Base-by-base conservation (phyloP, 2,888 invertebrate species). In the Agonopterix heracliana region DNA sequence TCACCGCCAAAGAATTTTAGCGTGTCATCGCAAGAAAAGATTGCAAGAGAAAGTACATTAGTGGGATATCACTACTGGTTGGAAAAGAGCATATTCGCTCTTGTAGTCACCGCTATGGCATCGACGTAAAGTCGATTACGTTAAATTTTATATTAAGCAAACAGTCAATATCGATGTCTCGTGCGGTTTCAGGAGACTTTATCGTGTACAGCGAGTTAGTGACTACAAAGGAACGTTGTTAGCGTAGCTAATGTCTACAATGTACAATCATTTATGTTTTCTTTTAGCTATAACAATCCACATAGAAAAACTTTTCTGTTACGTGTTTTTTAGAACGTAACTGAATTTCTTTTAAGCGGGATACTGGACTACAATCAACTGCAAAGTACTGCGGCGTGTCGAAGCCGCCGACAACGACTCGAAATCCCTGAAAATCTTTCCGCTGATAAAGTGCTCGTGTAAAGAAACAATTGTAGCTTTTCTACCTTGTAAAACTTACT, bases 11-110 rank as follows among this genome's bases (percentile, higher is more conserved):
- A 54, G 59, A 65, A 71, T 76, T 85, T 83, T 78, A 77, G 79
- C 82, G 76, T 83, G 83, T 86, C 85, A 84, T 84, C 79, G 78
- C 74, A 81, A 81, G 84, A 81, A 86, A 86, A 86, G 81, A 85
- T 85, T 86, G 79, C 78, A 81, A 77, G 72, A 80, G 77, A 81
- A 81, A 80, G 81, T 81, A 82, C 81, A 87, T 87, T 87, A 87
- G 85, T 81, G 76, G 78, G 78, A 78, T 85, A 81, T 84, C 83
- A 82, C 80, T 81, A 75, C 68, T 77, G 77, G 75, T 77, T 78
- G 76, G 75, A 71, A 76, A 81, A 78, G 73, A 78, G 75, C 78
- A 78, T 78, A 78, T 81, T 12, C 74, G 75, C 71, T 79, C 78
- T 80, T 79, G 71, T 78, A 76, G 69, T 68, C 65, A 66, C 60